These are phyloP conservation scores for Ellobius talpinus DNA, from an alignment of 2,113 vertebrate genomes.

Conservation along the genomic window DNA sequence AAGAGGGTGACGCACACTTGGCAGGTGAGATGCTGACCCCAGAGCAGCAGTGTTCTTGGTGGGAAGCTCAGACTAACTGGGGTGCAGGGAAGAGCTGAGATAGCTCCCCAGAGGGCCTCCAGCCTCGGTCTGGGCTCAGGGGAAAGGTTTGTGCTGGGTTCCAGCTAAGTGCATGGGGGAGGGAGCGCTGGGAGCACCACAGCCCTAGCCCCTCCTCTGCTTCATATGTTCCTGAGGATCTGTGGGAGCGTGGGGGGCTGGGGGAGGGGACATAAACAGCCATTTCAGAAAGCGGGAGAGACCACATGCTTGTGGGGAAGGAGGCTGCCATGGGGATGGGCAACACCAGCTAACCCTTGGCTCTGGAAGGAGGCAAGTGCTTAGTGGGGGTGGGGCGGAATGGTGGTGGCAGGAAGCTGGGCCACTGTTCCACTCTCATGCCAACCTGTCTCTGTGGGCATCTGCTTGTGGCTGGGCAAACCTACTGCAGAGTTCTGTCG, in stretches of 20 bases:
- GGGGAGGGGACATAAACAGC: slow-evolving; percentile 67
- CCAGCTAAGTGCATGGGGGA: neutral
- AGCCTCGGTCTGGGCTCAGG: slow-evolving; percentile 12
- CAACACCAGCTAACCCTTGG: neutral
- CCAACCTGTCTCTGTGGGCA: neutral
- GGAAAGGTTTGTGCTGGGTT: slow-evolving; percentile 28
- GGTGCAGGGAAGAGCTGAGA: neutral
- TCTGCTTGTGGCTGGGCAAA: neutral
- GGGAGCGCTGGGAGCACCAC: neutral
- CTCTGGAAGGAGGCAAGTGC: slow-evolving; percentile 26
- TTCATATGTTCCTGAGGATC: slow-evolving; percentile 72
- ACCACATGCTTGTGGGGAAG: slow-evolving; percentile 60
- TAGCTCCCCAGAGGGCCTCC: neutral
- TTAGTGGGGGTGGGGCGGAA: neutral
- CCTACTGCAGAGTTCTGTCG: neutral
- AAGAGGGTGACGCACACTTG: slow-evolving; percentile 41
- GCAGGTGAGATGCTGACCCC: slow-evolving; percentile 53
- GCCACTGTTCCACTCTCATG: neutral
- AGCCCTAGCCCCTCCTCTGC: slow-evolving; percentile 77
- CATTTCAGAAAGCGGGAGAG: slow-evolving; percentile 50
- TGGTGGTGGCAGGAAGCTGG: neutral
- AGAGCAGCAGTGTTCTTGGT: slow-evolving; percentile 1
- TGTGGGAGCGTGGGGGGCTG: slow-evolving; percentile 53
- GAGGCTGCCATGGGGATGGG: slow-evolving; percentile 54
- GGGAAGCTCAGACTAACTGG: neutral